Base-by-base conservation (phyloP, 2,797 vertebrate genomes). In the Heteromormyrus szaboi region DNA sequence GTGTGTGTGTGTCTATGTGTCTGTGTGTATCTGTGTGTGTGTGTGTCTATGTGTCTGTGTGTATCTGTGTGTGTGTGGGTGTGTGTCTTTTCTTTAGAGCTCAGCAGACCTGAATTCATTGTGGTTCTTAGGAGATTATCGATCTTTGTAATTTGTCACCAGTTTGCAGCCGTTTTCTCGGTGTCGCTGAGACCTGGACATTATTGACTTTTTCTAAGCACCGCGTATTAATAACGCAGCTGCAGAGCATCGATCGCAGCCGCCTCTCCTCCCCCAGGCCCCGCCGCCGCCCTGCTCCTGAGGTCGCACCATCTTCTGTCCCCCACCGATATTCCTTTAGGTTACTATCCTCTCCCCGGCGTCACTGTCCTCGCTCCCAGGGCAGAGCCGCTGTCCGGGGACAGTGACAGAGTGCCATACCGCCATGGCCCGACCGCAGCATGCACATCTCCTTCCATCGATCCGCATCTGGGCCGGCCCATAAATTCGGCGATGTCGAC, bases 401-500 rank as follows among this genome's bases (percentile, higher is more conserved):
- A 91, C 83, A 88, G 88, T 88, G 90, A 91, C 90, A 90, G 86
- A 90, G 87, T 87, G 9, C 88, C 87, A 81, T 79, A 33, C 54
- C 88, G 56, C 54, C 19, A n/a, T 29, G 41, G 76, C 54, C 90
- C 76, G 22, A 56, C 88, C 89, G 62, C 87, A 91, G 91, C n/a
- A 88, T 90, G 50, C 90, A 2, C 88, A 41, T 91, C 85, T 92
- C 92, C 79, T 1, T 19, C 88, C 93, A 96, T 95, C 93, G 94
- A 96, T 96, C 91, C 88, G 62, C 41, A 89, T 94, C 94, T 91
- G 91, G 88, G 92, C 89, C 90, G 54, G n/a, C 89, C 92, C 91
- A 93, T 95, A 95, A 96, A 96, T 96, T 92, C 93, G 91, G 90
- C 89, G 89, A 89, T 53, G 91, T 81, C 88, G 90, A 95, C 92